phyloP scores from a whole-genome alignment of 2,113 vertebrate species.

The Erinaceus europaeus region DNA sequence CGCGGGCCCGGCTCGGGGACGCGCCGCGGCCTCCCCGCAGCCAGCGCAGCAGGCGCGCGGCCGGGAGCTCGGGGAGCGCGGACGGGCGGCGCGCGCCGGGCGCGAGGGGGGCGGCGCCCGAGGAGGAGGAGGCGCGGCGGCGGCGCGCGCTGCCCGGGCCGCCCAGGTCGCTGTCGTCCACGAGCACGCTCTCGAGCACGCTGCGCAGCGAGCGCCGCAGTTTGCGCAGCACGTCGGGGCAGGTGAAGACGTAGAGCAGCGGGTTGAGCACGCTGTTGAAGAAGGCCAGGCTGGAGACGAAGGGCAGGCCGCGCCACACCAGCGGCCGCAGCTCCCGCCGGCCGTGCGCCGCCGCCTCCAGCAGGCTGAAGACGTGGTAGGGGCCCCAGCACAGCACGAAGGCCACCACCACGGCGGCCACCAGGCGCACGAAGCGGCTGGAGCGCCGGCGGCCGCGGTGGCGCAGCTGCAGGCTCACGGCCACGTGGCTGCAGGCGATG shows the following conservation, averaged over 20 bases:
- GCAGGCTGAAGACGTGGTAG: slow-evolving; percentile 82
- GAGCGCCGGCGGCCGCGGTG: slow-evolving; percentile 67
- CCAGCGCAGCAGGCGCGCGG: neutral
- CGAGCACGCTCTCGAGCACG: slow-evolving; percentile 82
- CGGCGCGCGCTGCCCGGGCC: slow-evolving; percentile 63
- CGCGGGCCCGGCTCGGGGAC: fast-evolving
- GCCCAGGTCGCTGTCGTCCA: slow-evolving; percentile 78
- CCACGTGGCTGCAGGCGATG: slow-evolving; percentile 80
- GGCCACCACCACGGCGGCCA: slow-evolving; percentile 80
- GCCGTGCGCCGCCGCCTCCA: slow-evolving; percentile 71
- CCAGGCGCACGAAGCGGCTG: slow-evolving; percentile 81
- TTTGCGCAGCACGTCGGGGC: slow-evolving; percentile 79
- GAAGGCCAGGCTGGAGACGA: slow-evolving; percentile 76
- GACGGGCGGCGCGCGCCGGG: fast-evolving
- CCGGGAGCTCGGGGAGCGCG: no score
- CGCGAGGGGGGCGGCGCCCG: fast-evolving
- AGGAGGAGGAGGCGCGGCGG: neutral
- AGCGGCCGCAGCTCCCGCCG: fast-evolving
- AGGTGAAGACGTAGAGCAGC: slow-evolving; percentile 85
- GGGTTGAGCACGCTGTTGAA: slow-evolving; percentile 85
- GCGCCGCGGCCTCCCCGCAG: fast-evolving
- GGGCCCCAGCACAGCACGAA: slow-evolving; percentile 86
- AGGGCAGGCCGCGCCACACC: slow-evolving; percentile 53
- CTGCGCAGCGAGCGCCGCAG: slow-evolving; percentile 80
- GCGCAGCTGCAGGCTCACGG: slow-evolving; percentile 62